These are phyloP conservation scores for Cuniculus paca DNA, from an alignment of 2,797 vertebrate species.

Conservation along the genomic window DNA sequence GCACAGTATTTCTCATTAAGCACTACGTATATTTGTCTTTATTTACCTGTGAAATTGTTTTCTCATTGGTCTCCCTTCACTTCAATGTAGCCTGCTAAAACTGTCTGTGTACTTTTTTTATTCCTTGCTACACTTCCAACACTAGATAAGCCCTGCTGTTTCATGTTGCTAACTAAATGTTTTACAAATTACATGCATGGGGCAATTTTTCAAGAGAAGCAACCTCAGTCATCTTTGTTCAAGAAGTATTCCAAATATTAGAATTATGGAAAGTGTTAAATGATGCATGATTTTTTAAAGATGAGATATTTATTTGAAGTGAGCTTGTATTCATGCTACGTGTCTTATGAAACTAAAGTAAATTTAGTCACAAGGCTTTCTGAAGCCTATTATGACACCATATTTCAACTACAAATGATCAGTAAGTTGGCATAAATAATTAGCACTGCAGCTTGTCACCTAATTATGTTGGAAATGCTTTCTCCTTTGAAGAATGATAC, in stretches of 20 bases:
- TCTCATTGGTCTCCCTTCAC: neutral
- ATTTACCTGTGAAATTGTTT: neutral
- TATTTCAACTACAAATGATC: conserved; percentile 5
- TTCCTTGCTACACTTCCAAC: neutral
- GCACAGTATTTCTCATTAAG: neutral
- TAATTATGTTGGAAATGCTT: neutral
- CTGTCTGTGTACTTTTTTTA: neutral
- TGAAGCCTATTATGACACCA: neutral
- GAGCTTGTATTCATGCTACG: conserved; percentile 10
- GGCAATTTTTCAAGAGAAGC: conserved; percentile 42
- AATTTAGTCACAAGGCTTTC: neutral
- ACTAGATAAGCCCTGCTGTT: neutral
- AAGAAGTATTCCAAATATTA: conserved; percentile 19
- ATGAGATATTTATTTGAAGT: conserved; percentile 42
- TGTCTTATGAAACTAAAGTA: conserved; percentile 17
- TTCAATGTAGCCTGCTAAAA: neutral
- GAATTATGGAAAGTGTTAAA: neutral
- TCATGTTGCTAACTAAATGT: neutral
- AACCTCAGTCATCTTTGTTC: neutral
- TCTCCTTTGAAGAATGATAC: conserved; percentile 29
- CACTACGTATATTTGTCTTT: neutral
- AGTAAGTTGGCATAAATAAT: neutral
- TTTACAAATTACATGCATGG: neutral
- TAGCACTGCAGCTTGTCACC: neutral
- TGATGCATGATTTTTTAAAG: conserved; percentile 52